Base-by-base conservation (phyloP, 2,113 vertebrate genomes). In the Struthidea cinerea region DNA sequence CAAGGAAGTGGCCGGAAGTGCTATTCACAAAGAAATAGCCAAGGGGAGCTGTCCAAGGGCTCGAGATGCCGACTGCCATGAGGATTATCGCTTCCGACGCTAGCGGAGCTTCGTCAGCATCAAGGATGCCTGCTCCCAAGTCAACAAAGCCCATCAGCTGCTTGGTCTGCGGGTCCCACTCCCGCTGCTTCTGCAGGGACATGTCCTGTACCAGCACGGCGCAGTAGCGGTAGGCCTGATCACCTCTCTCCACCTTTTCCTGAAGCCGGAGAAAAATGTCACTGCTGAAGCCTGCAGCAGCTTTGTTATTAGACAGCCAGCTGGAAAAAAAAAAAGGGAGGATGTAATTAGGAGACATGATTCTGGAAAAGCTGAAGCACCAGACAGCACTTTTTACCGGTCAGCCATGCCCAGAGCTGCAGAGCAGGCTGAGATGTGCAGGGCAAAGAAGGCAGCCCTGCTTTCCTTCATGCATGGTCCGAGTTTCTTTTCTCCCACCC, bases 21-120 rank as follows among this genome's bases (percentile, higher is more conserved):
- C 89, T 74, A 78, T 49, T 96, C 41, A 97, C 94, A 4, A 98
- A 90, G 92, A 97, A 98, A 71, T 97, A 97, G 50, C 97, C 97
- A 4, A 98, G 93, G 30, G 95, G 97, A 59, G 93, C 96, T 33
- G 80, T 93, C 97, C 97, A 98, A 14, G 83, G 83, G 82, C 95
- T 96, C 3, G 60, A 88, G 77, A 93, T 68, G 67, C 97, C 96
- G 0, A 94, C 97, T 35, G 96, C 97, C 97, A 97, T 96, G 30
- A 98, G 83, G 76, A 97, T 39, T 57, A 98, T 4, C 0, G 33
- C 96, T 82, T 97, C 96, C 0, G 97, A 97, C 6, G 97, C 95
- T 7, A 97, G 89, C 0, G 96, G 97, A 26, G 77, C 96, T 84
- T 98, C 97, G 0, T 97, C 96, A 3, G 96, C 96, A 15, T 97